Evolutionary conservation across 2,797 vertebrate genomes (phyloP).

Genomic region (Balearica regulorum): DNA sequence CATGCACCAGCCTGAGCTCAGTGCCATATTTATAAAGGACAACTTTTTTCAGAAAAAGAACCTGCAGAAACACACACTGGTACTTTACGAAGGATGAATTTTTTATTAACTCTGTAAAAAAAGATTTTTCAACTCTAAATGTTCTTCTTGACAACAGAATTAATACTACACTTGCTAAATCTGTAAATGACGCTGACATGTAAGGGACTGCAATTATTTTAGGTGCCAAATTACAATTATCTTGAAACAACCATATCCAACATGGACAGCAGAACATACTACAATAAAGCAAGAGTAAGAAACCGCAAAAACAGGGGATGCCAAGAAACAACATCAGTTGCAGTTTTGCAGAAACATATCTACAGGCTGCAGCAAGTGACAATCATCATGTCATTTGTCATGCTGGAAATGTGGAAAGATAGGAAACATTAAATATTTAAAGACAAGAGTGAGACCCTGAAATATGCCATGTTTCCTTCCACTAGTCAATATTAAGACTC

Average conservation of each 20-base stretch:
- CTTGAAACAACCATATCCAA: background rate
- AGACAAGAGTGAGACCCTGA: background rate
- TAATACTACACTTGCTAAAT: background rate
- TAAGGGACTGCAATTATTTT: background rate
- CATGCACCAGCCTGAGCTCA: rapidly evolving
- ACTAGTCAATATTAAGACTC: background rate
- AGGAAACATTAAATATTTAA: background rate
- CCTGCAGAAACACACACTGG: background rate
- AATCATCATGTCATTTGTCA: background rate
- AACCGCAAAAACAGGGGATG: background rate
- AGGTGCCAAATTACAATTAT: background rate
- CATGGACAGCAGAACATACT: background rate
- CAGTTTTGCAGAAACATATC: background rate
- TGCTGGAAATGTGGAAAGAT: background rate
- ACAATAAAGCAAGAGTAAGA: background rate
- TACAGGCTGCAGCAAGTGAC: background rate
- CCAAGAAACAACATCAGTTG: background rate
- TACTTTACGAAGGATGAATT: background rate
- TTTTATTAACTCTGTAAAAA: background rate
- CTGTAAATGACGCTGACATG: background rate
- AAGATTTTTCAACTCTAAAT: background rate
- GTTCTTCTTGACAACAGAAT: background rate
- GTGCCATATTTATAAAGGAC: background rate
- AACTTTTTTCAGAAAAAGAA: background rate
- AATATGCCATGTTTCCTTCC: background rate